A percentile compares a stretch with the other conserved stretches of the same genome.
Evolutionary conservation across 2,888 invertebrate species (phyloP).

Genomic region (Athrips mouffetella): DNA sequence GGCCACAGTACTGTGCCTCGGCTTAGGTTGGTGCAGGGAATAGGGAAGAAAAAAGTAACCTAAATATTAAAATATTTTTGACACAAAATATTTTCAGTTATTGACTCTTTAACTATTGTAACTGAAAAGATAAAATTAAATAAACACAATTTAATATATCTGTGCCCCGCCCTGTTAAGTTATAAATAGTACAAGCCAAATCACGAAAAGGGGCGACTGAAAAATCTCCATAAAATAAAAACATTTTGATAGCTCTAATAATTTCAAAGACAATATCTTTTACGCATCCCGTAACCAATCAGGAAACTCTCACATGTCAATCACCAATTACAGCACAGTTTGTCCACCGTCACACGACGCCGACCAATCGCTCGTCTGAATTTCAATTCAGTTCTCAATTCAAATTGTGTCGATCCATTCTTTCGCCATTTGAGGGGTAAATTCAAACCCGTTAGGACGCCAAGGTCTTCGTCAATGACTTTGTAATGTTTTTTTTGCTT

Average conservation of each 20-base stretch:
- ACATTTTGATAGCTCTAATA: conserved; percentile 35
- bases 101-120: too few species aligned
- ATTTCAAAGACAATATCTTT: conserved; percentile 36
- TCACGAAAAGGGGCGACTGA: too few species aligned
- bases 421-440: conserved; percentile 9
- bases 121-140: too few species aligned
- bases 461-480: not conserved
- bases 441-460: not conserved
- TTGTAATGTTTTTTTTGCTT: too few species aligned
- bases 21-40: too few species aligned
- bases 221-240: too few species aligned
- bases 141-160: too few species aligned
- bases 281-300: conserved; percentile 50
- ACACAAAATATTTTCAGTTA: too few species aligned
- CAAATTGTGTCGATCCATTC: conserved; percentile 35
- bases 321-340: conserved; percentile 72
- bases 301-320: conserved; percentile 70
- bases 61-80: too few species aligned
- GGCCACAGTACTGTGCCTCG: too few species aligned
- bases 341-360: conserved; percentile 55
- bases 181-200: not conserved
- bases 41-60: too few species aligned
- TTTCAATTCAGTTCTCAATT: conserved; percentile 57
- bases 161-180: too few species aligned
- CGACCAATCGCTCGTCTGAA: conserved; percentile 59